Evolutionary conservation across 2,797 vertebrate genomes (phyloP), one percentile per base, ranked within the genome.

Genomic region (Ataeniobius toweri): DNA sequence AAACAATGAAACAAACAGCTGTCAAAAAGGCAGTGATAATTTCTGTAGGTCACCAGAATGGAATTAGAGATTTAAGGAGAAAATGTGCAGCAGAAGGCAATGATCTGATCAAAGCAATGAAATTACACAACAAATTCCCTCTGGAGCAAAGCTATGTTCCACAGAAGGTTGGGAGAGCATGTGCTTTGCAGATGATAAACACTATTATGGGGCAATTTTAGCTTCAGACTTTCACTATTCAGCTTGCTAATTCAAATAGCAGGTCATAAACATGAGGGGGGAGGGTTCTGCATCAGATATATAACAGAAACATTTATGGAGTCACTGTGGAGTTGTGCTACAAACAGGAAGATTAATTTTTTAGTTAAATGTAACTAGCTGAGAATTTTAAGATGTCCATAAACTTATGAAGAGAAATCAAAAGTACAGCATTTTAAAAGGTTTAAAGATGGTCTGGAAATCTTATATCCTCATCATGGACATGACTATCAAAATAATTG

Each of bases 21-120:
- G 16, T 8, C 0, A 74, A 26, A 20, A 71, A 22, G 20, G 28
- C 14, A 31, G 50, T 20, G 58, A 77, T 31, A 70, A 55, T 44
- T 26, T 31, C 44, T 24, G 18, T 7, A 59, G 16, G n/a, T 6
- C 53, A 44, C 8, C 14, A 65, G 78, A 71, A 24, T 26, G 6
- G 18, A 77, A 24, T 77, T 20, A 83, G 24, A 73, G 14, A 78
- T 63, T 71, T 24, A 68, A 76, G 75, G 31, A 76, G 28, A 74
- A 81, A 71, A 71, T 70, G 28, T 31, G 50, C n/a, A 83, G n/a
- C 31, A 48, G 65, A 3, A 69, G 9, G 70, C 48, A 48, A 16
- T 24, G 24, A 78, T 68, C 61, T 51, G 68, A 85, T 80, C 73
- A 86, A 77, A 79, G 77, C 39, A 28, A 75, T 78, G 9, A 74